Evolutionary conservation across 1,140 invertebrate genomes (phyloP).

Genomic region (Sminthurinus signatus): DNA sequence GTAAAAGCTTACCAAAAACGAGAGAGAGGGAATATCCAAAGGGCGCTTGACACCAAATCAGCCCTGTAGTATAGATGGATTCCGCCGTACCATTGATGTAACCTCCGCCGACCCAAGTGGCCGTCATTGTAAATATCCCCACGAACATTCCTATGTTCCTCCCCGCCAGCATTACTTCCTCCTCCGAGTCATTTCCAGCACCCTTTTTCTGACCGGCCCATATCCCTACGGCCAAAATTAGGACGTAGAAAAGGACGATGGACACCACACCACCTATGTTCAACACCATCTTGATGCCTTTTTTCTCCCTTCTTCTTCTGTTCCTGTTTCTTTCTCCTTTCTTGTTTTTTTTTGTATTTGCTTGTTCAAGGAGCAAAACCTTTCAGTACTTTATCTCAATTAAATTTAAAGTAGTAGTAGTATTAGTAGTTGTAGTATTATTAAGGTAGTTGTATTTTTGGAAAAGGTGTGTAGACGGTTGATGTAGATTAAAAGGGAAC

Average conservation of each 20-base stretch:
- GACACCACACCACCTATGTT: slow-evolving; percentile 60
- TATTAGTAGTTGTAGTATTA: too few relatives aligned
- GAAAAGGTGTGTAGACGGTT: too few relatives aligned
- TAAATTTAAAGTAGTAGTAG: too few relatives aligned
- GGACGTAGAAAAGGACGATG: slow-evolving; percentile 62
- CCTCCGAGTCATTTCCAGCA: slow-evolving; percentile 51
- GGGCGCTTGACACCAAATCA: slow-evolving; percentile 73
- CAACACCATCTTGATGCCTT: slow-evolving; percentile 41
- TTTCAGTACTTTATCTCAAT: too few relatives aligned
- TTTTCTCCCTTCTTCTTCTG: too few relatives aligned
- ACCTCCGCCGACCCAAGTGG: slow-evolving; percentile 65
- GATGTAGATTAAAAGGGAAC: too few relatives aligned
- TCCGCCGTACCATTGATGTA: slow-evolving; percentile 80
- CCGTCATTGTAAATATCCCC: slow-evolving; percentile 71
- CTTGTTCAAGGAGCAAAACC: too few relatives aligned
- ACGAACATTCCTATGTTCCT: slow-evolving; percentile 67
- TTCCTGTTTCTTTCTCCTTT: too few relatives aligned
- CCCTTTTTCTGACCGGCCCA: slow-evolving; percentile 63
- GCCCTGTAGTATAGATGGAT: slow-evolving; percentile 59
- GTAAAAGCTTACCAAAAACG: slow-evolving; percentile 55
- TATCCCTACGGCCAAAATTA: slow-evolving; percentile 63
- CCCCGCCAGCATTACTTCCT: slow-evolving; percentile 69
- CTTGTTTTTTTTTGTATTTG: too few relatives aligned
- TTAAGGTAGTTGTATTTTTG: too few relatives aligned
- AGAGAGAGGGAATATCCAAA: slow-evolving; percentile 71